Conservation (phyloP, 2,797 vertebrate genomes). For the Pelodytes ibericus region DNA sequence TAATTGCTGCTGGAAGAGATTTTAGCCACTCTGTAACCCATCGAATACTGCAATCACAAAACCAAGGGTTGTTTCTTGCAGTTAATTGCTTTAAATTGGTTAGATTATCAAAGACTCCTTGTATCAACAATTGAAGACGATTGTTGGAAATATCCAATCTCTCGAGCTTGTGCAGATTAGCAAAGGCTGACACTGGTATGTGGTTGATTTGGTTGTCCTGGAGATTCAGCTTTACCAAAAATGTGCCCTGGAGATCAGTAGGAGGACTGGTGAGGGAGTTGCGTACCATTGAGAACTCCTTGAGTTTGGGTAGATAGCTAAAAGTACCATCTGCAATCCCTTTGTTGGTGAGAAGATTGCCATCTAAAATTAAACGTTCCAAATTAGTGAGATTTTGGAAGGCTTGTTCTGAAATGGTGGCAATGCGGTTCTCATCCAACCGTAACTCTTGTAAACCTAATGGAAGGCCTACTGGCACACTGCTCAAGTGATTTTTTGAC, state of each 20-base stretch:
- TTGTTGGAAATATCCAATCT: conserved; percentile 93
- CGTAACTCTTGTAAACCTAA: conserved; percentile 87
- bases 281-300: conserved; percentile 88
- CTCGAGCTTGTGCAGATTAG: conserved; percentile 84
- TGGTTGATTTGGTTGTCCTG: conserved; percentile 93
- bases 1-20: conserved; percentile 84
- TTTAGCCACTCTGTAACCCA: conserved; percentile 94
- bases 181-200: conserved; percentile 85
- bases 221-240: conserved; percentile 85
- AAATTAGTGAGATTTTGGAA: conserved; percentile 88
- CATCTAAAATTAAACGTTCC: conserved; percentile 87
- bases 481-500: conserved; percentile 95
- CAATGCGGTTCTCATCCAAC: conserved; percentile 91
- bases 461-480: conserved; percentile 90
- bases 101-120: conserved; percentile 88
- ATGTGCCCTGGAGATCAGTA: conserved; percentile 81
- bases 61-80: conserved; percentile 93
- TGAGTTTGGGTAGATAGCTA: conserved; percentile 84
- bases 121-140: conserved; percentile 83
- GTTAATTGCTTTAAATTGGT: conserved; percentile 87
- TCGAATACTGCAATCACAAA: conserved; percentile 90
- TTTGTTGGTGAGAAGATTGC: conserved; percentile 90
- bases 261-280: conserved; percentile 90
- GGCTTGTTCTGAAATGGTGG: conserved; percentile 86
- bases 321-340: conserved; percentile 88